Percentiles rank a stretch among this genome's conserved stretches.
Evolutionary conservation across 1,140 invertebrate species (phyloP).

Genomic region (Ostrea denselamellosa): DNA sequence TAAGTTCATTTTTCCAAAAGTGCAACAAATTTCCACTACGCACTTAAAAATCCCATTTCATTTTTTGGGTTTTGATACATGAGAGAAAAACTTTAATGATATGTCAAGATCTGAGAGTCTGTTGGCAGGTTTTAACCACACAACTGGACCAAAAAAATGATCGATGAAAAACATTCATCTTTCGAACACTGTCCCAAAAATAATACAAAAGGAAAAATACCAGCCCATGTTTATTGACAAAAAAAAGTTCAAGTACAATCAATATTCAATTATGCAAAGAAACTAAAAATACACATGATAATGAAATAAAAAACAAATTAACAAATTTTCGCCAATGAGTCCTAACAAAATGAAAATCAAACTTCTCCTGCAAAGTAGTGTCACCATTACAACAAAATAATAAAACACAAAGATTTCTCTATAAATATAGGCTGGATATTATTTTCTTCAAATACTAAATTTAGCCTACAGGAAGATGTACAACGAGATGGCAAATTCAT

Average conservation of each 20-base stretch:
- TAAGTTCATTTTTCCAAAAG: no score
- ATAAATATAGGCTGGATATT: neutral
- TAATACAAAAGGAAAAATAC: constrained; percentile 28
- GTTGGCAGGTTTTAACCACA: no score
- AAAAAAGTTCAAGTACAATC: constrained; percentile 30
- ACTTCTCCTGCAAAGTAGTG: neutral
- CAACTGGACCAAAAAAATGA: neutral
- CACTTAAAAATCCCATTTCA: neutral
- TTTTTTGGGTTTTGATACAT: neutral
- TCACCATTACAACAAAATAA: neutral
- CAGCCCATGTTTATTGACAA: neutral
- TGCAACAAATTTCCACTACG: no score
- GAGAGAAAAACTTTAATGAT: neutral
- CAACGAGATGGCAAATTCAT: neutral
- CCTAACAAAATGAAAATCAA: neutral
- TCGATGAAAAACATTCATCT: neutral
- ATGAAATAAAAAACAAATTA: neutral
- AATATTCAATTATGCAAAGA: neutral
- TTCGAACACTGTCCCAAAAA: neutral
- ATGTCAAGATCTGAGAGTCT: neutral
- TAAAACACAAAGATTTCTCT: neutral
- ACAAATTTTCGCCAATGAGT: neutral
- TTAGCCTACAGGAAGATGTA: constrained; percentile 5
- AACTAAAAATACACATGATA: neutral
- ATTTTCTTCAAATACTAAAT: neutral